Base-by-base conservation (phyloP, 2,797 vertebrate species). In the Trachops cirrhosus region DNA sequence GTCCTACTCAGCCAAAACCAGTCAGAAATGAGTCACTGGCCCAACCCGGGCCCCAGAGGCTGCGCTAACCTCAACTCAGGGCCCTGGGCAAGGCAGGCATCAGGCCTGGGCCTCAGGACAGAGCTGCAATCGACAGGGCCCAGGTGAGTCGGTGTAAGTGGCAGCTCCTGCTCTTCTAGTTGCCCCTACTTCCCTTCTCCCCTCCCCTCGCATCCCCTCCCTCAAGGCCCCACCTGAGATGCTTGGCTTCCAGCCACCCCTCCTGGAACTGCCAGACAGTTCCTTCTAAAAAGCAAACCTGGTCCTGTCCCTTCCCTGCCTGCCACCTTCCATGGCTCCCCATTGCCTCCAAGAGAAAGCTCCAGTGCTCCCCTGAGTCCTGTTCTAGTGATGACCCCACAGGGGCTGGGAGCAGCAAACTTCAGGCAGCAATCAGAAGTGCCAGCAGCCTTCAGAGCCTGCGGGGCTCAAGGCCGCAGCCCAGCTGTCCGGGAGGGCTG, bases 401-500 rank as follows among this genome's bases (percentile, higher is more conserved):
- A 24, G 54, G 11, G 15, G 9, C 46, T 0, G 9, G 84, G 22
- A 16, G 34, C n/a, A 32, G 59, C 3, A 6, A 46, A 22, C 80
- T 19, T 19, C 5, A 14, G 88, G 64, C 59, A 37, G 84, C 67
- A 11, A 26, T 29, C 5, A 29, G 41, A 24, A 18, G 34, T 11
- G 18, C 32, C 46, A 11, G 73, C 12, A n/a, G 77, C 50, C 32
- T 22, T 87, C 34, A 5, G 29, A 50, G 78, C 50, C 39, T 0
- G 0, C 41, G 10, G 89, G 37, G 18, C 46, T 8, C 0, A 2
- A 0, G 1, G n/a, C 46, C 3, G 26, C 32, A 24, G 73, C 73
- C 68, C 39, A 32, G 37, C 50, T 52, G 22, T 48, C 67, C 0
- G 1, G 32, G 57, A 19, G 89, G 26, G 46, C 59, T 67, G 34